These are phyloP conservation scores for Cephus nigrinus DNA, from an alignment of 2,888 invertebrate species.

Conservation along the genomic window DNA sequence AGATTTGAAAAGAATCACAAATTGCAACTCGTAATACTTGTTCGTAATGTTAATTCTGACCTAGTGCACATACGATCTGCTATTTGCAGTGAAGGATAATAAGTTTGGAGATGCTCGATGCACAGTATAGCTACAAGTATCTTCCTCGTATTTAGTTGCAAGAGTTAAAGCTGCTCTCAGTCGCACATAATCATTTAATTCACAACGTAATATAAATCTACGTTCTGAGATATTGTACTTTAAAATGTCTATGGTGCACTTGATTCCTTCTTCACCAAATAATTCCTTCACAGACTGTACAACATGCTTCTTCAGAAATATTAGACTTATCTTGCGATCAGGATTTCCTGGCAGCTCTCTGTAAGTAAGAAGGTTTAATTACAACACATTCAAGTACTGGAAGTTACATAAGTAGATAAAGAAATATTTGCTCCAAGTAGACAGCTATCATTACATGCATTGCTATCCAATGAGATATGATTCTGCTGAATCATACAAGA, in stretches of 20 bases:
- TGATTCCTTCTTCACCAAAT: constrained; percentile 72
- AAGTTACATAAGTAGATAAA: too few species aligned
- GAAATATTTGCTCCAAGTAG: too few species aligned
- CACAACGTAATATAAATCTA: constrained; percentile 71
- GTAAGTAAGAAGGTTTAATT: constrained; percentile 36
- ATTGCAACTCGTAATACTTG: too few species aligned
- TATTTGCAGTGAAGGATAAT: constrained; percentile 51
- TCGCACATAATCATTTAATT: constrained; percentile 69
- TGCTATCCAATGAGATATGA: too few species aligned
- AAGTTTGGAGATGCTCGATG: constrained; percentile 68
- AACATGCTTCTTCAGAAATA: constrained; percentile 72
- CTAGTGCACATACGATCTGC: constrained; percentile 47
- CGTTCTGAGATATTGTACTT: constrained; percentile 67
- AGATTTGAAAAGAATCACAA: too few species aligned
- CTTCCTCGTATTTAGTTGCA: constrained; percentile 66
- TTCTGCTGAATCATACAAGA: too few species aligned
- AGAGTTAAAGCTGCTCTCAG: constrained; percentile 71
- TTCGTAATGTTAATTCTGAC: too few species aligned
- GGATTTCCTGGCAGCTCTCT: constrained; percentile 67
- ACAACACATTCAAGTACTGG: too few species aligned
- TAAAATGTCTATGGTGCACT: constrained; percentile 70
- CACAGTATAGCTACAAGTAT: constrained; percentile 69
- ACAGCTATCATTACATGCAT: too few species aligned
- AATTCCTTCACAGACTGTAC: constrained; percentile 67
- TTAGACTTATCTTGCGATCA: constrained; percentile 64